A percentile compares a stretch with the other conserved stretches of the same genome.
These are phyloP conservation scores for Erebia aethiops DNA, from an alignment of 2,888 invertebrate genomes.

Conservation along the genomic window DNA sequence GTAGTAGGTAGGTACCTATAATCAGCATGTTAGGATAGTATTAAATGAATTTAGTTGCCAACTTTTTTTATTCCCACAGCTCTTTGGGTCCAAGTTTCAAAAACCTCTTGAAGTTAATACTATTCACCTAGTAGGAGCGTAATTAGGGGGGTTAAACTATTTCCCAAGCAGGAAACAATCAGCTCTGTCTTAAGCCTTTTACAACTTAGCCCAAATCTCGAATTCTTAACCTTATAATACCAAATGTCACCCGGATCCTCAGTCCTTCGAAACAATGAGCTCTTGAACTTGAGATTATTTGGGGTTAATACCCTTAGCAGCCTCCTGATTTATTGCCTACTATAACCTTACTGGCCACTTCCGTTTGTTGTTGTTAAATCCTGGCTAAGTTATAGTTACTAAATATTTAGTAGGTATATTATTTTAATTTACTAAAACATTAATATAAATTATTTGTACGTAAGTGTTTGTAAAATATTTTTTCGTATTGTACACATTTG, in stretches of 20 bases:
- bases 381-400: not conserved
- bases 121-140: no score
- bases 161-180: not conserved
- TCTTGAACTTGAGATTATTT: conserved; percentile 14
- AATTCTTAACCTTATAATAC: not conserved
- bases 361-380: not conserved
- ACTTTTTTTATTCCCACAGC: not conserved
- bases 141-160: not conserved
- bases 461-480: no score
- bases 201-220: not conserved
- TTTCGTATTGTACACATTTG: no score
- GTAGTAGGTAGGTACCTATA: no score
- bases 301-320: conserved; percentile 12
- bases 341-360: conserved; percentile 7
- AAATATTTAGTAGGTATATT: not conserved
- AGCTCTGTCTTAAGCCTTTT: not conserved
- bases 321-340: conserved; percentile 16
- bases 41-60: not conserved
- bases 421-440: no score
- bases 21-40: not conserved
- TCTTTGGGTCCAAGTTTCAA: not conserved
- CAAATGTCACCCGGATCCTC: conserved; percentile 13
- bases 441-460: no score
- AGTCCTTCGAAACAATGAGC: conserved; percentile 18
- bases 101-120: not conserved